Percentiles rank a stretch among this genome's conserved stretches.
These are phyloP conservation scores for Bombus turneri DNA, from an alignment of 1,140 invertebrate genomes.

Conservation along the genomic window DNA sequence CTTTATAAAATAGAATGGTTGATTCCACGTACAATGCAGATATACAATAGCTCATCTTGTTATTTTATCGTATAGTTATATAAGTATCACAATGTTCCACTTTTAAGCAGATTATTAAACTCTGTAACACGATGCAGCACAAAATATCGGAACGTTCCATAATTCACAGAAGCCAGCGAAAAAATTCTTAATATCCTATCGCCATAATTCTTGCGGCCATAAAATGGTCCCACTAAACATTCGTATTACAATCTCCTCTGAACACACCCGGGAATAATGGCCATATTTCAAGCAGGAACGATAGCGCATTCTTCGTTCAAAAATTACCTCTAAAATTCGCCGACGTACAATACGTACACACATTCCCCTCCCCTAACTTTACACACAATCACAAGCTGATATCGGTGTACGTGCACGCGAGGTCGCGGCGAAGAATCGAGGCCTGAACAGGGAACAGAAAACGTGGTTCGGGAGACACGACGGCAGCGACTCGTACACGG, in stretches of 20 bases:
- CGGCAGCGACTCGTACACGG: conserved; percentile 40
- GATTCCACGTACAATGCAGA: too few species aligned
- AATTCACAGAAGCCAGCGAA: background rate
- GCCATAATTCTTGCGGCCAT: background rate
- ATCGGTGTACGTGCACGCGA: conserved; percentile 15
- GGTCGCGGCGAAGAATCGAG: conserved; percentile 28
- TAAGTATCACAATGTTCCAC: too few species aligned
- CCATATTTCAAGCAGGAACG: background rate
- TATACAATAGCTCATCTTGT: too few species aligned
- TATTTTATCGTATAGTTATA: too few species aligned
- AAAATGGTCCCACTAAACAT: conserved; percentile 16
- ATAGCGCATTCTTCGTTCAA: conserved; percentile 21
- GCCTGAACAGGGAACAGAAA: conserved; percentile 42
- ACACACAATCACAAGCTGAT: background rate
- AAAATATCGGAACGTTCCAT: background rate
- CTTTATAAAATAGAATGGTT: too few species aligned
- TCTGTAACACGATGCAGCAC: background rate
- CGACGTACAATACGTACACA: conserved; percentile 13
- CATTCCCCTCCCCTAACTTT: background rate
- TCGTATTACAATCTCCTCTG: conserved; percentile 15
- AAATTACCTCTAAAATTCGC: conserved; percentile 36
- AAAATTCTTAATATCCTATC: background rate
- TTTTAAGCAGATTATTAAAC: background rate
- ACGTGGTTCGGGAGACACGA: conserved; percentile 59
- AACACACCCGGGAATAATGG: conserved; percentile 9